phyloP scores from a whole-genome alignment of 2,797 vertebrate species.

The Enteromius mattozi region DNA sequence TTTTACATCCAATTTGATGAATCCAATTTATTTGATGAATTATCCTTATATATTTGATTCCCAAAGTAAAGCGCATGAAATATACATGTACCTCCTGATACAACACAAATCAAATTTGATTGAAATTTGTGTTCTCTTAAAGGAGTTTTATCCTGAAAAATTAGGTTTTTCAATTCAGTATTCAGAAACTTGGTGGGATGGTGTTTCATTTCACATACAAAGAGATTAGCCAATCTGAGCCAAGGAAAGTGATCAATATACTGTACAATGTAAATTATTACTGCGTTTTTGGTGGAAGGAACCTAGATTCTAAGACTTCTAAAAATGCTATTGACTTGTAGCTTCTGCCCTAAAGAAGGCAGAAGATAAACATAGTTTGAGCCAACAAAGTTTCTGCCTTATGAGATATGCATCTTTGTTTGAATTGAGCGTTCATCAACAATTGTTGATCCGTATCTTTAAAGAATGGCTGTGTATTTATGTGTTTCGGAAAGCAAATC shows the following conservation, averaged over 20 bases:
- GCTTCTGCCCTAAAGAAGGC: background rate
- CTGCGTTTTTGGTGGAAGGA: background rate
- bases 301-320: background rate
- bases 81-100: background rate
- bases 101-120: background rate
- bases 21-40: background rate
- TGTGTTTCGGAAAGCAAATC: constrained; percentile 4
- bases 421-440: constrained; percentile 2
- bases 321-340: background rate
- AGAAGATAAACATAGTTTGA: background rate
- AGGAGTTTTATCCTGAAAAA: background rate
- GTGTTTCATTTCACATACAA: background rate
- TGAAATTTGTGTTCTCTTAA: background rate
- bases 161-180: background rate
- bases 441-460: background rate
- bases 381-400: background rate
- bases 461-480: background rate
- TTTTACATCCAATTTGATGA: background rate
- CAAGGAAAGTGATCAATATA: background rate
- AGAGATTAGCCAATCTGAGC: background rate
- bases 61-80: background rate
- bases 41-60: background rate
- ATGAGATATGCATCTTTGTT: background rate
- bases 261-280: background rate
- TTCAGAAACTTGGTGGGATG: background rate